Percentiles rank a stretch among this genome's conserved stretches.
phyloP scores from a whole-genome alignment of 2,888 invertebrate genomes.

The Crematogaster levior region DNA sequence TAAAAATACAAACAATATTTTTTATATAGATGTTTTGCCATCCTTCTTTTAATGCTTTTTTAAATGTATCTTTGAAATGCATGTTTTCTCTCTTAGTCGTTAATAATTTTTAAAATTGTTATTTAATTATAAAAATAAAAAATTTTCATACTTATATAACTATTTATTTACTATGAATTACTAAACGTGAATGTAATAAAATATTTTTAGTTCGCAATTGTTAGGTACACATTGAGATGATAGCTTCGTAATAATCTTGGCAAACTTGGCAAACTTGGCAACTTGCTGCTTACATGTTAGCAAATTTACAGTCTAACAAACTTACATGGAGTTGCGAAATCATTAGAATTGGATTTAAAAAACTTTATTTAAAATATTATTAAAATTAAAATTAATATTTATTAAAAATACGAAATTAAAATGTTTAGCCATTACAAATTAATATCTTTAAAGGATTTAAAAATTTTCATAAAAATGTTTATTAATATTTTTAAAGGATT shows the following conservation, averaged over 20 bases:
- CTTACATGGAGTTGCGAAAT: neutral
- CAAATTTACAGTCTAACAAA: neutral
- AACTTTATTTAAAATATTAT: neutral
- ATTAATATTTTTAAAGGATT: no score
- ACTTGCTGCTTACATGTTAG: neutral
- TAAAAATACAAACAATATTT: no score
- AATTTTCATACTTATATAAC: no score
- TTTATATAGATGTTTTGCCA: neutral
- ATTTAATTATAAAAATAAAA: no score
- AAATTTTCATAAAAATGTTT: no score
- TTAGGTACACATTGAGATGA: neutral
- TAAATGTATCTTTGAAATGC: neutral
- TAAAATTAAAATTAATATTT: no score
- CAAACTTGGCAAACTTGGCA: no score
- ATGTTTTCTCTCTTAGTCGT: neutral
- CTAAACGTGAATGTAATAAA: neutral
- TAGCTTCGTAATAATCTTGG: neutral
- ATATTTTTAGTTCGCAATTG: neutral
- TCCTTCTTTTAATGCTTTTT: neutral
- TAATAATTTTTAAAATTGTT: neutral
- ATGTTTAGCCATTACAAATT: no score
- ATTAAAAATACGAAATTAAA: no score
- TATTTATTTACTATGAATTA: no score
- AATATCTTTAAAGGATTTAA: no score
- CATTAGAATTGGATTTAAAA: neutral